Percentiles rank a stretch among this genome's conserved stretches.
phyloP scores from a whole-genome alignment of 2,113 vertebrate genomes.

The Amazona vittata region DNA sequence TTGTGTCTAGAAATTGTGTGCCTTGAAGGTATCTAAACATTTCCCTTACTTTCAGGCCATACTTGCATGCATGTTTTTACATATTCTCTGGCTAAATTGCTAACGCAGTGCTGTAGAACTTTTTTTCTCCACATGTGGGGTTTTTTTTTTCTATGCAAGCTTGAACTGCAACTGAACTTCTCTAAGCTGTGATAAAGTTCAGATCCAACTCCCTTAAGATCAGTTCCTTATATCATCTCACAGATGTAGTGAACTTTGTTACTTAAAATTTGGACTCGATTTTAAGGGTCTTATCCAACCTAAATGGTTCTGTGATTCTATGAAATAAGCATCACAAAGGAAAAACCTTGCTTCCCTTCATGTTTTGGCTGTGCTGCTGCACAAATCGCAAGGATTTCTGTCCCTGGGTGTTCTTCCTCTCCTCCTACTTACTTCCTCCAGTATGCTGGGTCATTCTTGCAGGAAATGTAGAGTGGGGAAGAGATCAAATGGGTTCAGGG shows the following conservation, averaged over 20 bases:
- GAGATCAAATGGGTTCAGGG: not conserved
- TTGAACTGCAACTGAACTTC: conserved; percentile 46
- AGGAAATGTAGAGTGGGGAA: conserved; percentile 30
- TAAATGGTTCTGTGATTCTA: not conserved
- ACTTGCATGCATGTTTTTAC: conserved; percentile 23
- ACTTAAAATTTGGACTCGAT: not conserved
- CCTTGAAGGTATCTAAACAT: conserved; percentile 11
- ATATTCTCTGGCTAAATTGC: not conserved
- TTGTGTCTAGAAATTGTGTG: not conserved
- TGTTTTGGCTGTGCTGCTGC: not conserved
- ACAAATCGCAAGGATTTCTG: not conserved
- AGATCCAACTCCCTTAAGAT: not conserved
- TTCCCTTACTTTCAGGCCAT: not conserved
- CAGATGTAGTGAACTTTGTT: not conserved
- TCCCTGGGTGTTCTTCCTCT: not conserved
- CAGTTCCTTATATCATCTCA: not conserved
- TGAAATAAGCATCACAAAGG: not conserved
- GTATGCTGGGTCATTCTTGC: not conserved
- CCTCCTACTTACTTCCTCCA: not conserved
- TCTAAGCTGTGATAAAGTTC: not conserved
- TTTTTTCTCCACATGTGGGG: not conserved
- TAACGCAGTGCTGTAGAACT: not conserved
- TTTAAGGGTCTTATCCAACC: not conserved
- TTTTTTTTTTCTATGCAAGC: not conserved
- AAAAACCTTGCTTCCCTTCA: not conserved